Evolutionary conservation across 2,113 vertebrate genomes (phyloP).

Genomic region (Apteryx mantelli): DNA sequence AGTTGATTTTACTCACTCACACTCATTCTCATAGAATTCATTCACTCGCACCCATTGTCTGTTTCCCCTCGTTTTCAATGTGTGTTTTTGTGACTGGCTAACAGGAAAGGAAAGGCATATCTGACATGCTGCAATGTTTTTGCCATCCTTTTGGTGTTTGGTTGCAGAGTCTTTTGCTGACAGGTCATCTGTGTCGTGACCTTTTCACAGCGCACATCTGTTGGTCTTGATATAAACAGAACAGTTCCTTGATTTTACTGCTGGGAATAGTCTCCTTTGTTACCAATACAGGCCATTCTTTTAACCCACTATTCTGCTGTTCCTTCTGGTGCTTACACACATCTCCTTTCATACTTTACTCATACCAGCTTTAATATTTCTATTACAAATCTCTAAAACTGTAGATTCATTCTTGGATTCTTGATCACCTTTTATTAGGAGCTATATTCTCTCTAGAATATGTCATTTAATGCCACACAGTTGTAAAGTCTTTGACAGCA

Average conservation of each 20-base stretch:
- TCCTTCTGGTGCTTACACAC: not conserved
- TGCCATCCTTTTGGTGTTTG: not conserved
- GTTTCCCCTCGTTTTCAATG: not conserved
- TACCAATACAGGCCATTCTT: not conserved
- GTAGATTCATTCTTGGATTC: slow-evolving; percentile 85
- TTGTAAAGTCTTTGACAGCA: slow-evolving; percentile 72
- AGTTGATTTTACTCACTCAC: not conserved
- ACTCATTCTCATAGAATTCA: not conserved
- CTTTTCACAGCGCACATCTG: not conserved
- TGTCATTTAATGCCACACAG: slow-evolving; percentile 80
- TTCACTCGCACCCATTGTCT: not conserved
- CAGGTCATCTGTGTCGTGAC: not conserved
- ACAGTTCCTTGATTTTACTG: not conserved
- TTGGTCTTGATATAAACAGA: not conserved
- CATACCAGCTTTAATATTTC: not conserved
- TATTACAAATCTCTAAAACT: slow-evolving; percentile 74
- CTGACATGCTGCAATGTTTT: not conserved
- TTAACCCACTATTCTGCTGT: not conserved
- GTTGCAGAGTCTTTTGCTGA: not conserved
- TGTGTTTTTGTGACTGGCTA: not conserved
- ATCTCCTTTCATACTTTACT: not conserved
- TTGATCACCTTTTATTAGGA: slow-evolving; percentile 80
- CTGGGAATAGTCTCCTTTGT: not conserved
- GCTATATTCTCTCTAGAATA: slow-evolving; percentile 82
- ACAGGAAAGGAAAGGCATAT: not conserved